Base-by-base conservation (phyloP, 2,797 vertebrate genomes). In the Mallotus villosus region DNA sequence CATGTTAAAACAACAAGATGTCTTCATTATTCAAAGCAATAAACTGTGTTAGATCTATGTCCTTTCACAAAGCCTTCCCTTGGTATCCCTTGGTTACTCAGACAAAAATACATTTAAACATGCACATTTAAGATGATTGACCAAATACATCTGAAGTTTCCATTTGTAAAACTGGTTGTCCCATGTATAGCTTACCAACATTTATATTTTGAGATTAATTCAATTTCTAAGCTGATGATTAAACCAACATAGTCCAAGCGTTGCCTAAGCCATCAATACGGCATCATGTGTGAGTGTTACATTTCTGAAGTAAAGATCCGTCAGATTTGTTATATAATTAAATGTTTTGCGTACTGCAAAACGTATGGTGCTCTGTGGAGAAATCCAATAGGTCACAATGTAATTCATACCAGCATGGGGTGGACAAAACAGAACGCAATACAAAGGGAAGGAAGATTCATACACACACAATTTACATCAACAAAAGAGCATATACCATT, bases 71-170 rank as follows among this genome's bases (percentile, higher is more conserved):
- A 37, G 1, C n/a, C 46, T 53, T 49, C 64, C 24, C 14, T 17
- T 67, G 46, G 22, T 49, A 7, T 51, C 41, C 22, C 25, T 49
- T 49, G 16, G 22, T 49, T 66, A 66, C 46, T 25, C 24, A 25
- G 12, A 67, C 12, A 25, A 67, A 53, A 51, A 67, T 46, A 24
- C 25, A 66, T 22, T 4, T 37, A 17, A n/a, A 53, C 51, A 53
- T 46, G 21, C 14, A 24, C 37, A 5, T 19, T 3, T 9, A 41
- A 34, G 14, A 12, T 24, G 21, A 24, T 66, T 49, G 37, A 46
- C 37, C 62, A 64, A 41, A 64, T 64, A 32, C 14, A 51, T 58
- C 5, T 66, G 22, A 22, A 46, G n/a, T 53, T 53, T 53, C 37
- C 37, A 41, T 53, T 53, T 4, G 51, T 53, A n/a, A 53, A 53